These are phyloP conservation scores for Sarcoramphus papa DNA, from an alignment of 2,797 vertebrate genomes.

Conservation along the genomic window DNA sequence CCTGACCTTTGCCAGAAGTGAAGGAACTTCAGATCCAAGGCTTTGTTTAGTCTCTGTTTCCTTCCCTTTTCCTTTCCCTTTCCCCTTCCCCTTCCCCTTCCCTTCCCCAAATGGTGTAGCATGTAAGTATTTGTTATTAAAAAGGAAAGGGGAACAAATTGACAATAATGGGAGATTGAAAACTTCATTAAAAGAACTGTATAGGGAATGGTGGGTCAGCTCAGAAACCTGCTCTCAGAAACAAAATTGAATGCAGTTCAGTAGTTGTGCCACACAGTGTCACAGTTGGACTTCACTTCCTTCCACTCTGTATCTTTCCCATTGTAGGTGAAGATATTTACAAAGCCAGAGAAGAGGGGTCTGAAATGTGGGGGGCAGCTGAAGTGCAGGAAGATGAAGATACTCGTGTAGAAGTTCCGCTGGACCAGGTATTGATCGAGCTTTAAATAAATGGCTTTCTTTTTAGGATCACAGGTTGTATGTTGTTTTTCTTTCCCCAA, in stretches of 20 bases:
- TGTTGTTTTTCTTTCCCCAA: background rate
- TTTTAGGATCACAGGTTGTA: background rate
- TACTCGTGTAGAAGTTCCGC: conserved; percentile 74
- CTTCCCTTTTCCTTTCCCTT: no score
- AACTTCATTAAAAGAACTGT: background rate
- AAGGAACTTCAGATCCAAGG: background rate
- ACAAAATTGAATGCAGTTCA: background rate
- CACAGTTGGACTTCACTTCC: conserved; percentile 66
- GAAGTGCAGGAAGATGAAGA: conserved; percentile 80
- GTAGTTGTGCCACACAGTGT: conserved; percentile 69
- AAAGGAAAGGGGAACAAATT: background rate
- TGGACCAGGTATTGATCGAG: conserved; percentile 70
- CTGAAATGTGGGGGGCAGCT: conserved; percentile 71
- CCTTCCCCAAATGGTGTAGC: background rate
- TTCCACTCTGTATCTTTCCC: background rate
- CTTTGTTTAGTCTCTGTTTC: background rate
- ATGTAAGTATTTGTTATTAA: background rate
- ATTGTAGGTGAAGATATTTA: conserved; percentile 74
- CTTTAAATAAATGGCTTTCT: background rate
- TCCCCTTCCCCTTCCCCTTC: background rate
- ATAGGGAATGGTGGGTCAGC: background rate
- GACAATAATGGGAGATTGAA: background rate
- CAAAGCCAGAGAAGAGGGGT: conserved; percentile 69
- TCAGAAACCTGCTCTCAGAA: background rate
- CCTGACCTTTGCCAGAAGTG: background rate